Percentiles rank a stretch among this genome's conserved stretches.
phyloP scores from a whole-genome alignment of 2,797 vertebrate genomes.

The Anguilla obscura region DNA sequence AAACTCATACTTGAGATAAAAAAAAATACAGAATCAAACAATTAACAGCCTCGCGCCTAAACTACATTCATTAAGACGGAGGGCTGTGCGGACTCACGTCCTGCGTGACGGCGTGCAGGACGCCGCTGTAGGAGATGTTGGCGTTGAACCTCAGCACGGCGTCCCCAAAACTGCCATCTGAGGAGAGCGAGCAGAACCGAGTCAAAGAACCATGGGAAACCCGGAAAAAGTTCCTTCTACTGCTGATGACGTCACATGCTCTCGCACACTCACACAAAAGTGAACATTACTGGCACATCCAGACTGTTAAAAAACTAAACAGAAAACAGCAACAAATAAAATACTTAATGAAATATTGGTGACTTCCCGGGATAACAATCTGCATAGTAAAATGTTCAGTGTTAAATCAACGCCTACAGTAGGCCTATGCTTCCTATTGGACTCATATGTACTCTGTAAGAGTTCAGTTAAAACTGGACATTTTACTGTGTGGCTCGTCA shows the following conservation, averaged over 20 bases:
- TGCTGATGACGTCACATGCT: background rate
- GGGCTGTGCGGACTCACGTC: conserved; percentile 80
- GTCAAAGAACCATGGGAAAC: background rate
- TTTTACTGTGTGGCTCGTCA: no score
- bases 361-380: background rate
- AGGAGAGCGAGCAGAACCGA: background rate
- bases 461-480: no score
- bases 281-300: background rate
- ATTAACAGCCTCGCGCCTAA: no score
- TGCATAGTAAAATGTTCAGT: background rate
- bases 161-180: conserved; percentile 95
- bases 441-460: no score
- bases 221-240: background rate
- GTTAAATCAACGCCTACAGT: no score
- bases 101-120: conserved; percentile 96
- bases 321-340: background rate
- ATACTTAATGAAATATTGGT: background rate
- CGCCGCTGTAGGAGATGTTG: conserved; percentile 97
- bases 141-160: conserved; percentile 97
- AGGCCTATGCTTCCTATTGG: no score
- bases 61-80: no score
- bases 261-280: background rate
- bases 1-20: background rate
- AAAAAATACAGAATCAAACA: background rate
- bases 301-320: background rate